A percentile compares a stretch with the other conserved stretches of the same genome.
These are phyloP conservation scores for Aphis craccivora DNA, from an alignment of 1,140 invertebrate genomes.

Conservation along the genomic window DNA sequence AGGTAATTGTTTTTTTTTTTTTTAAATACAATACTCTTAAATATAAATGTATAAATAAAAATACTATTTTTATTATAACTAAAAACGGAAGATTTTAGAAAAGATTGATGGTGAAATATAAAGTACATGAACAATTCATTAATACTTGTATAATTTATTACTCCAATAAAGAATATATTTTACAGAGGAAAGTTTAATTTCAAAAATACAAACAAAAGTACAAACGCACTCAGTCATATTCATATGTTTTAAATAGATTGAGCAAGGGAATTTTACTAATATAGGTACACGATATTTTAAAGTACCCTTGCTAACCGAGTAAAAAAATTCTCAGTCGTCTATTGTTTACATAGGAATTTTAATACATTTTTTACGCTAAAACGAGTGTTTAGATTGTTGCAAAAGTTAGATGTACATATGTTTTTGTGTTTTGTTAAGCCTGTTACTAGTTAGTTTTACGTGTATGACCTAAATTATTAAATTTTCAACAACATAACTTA, in stretches of 20 bases:
- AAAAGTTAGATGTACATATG: background rate
- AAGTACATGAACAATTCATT: background rate
- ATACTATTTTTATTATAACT: background rate
- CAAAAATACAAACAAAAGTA: background rate
- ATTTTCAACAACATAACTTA: background rate
- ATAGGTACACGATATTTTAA: background rate
- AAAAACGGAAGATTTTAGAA: too few species aligned
- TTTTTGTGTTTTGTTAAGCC: background rate
- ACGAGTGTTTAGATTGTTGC: background rate
- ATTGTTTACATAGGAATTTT: background rate
- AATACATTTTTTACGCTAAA: background rate
- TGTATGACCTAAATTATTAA: background rate
- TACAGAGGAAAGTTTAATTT: background rate
- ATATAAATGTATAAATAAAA: background rate
- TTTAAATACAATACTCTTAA: background rate
- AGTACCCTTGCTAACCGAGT: background rate
- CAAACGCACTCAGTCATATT: background rate
- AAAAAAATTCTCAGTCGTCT: background rate
- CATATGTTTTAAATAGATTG: background rate
- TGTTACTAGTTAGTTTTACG: background rate
- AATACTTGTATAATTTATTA: background rate
- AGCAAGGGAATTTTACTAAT: background rate
- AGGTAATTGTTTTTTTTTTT: background rate
- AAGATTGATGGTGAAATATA: background rate
- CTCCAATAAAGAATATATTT: background rate